Base-by-base conservation (phyloP, 1,140 invertebrate species). In the Hestina assimilis region DNA sequence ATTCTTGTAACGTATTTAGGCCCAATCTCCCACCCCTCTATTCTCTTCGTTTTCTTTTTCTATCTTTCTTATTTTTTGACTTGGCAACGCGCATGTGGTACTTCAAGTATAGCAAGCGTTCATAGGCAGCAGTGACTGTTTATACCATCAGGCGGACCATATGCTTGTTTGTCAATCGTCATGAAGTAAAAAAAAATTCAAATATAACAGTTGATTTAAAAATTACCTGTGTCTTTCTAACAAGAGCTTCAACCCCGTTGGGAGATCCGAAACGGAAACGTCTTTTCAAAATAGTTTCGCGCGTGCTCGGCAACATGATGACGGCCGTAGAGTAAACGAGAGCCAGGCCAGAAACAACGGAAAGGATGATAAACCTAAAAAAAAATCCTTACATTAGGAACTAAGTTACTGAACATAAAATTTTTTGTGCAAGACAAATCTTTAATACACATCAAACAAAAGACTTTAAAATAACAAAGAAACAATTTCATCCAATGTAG, bases 291-390 rank as follows among this genome's bases (percentile, higher is more conserved):
- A 96, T 94, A 0, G 92, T 92, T 79, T 95, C 95, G 9, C 96
- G 91, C 3, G 95, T 94, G 51, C 92, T 94, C 2, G 95, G 95
- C 71, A 96, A 79, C 38, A 95, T 86, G 8, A 97, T 90, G 11
- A 96, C 92, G 12, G 94, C 92, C 29, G 93, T 90, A 5, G 95
- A 95, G 83, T 97, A 97, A 0, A 96, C 74, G 5, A 98, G 72
- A 11, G 95, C 95, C 14, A 96, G 62, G 0, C 92, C 94, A 1
- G 94, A 94, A 11, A 97, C 74, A 2, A 93, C 87, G 0, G 95
- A 92, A 12, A 97, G 77, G 35, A 97, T 91, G 24, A 97, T 95
- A 64, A 98, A 95, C 91, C 91, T 92, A 54, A 23, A 72, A 72
- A 61, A 47, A 38, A 17, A 15, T 19, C 1, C 15, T 8, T 12